Conservation (phyloP, 2,797 vertebrate species). For the Leontopithecus rosalia region DNA sequence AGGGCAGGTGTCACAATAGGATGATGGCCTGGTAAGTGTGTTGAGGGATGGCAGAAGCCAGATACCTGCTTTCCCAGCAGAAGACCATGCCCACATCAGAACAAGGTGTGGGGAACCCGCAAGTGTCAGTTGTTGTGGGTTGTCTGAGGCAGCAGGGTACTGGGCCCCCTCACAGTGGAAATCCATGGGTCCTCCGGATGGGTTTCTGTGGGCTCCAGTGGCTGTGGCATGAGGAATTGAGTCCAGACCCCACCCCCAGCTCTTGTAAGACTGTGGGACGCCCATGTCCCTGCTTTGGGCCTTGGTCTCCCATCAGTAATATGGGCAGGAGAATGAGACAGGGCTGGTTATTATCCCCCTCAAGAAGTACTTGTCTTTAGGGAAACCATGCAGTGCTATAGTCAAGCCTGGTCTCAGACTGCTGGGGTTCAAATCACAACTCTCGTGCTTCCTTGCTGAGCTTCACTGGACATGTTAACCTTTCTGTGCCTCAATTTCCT, state of each 20-base stretch:
- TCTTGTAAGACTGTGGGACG: neutral
- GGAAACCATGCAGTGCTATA: rapidly evolving
- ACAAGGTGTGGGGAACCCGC: rapidly evolving
- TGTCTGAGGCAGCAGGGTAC: neutral
- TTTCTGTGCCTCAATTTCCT: neutral
- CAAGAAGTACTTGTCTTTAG: neutral
- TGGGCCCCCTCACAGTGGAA: rapidly evolving
- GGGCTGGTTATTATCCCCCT: neutral
- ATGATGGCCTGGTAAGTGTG: neutral
- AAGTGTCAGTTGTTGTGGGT: rapidly evolving
- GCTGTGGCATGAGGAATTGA: neutral
- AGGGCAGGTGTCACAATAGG: neutral
- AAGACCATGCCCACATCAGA: neutral
- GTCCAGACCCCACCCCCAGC: neutral
- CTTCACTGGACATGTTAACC: neutral
- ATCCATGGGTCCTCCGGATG: neutral
- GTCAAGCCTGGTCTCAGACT: neutral
- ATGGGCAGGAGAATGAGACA: neutral
- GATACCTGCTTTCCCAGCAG: neutral
- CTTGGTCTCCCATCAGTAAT: neutral
- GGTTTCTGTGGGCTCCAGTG: neutral
- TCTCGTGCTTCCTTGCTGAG: neutral
- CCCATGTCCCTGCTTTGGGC: neutral
- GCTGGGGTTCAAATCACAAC: neutral
- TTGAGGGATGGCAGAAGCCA: neutral